A percentile compares a stretch with the other conserved stretches of the same genome.
phyloP scores from a whole-genome alignment of 2,113 vertebrate genomes.

The Electrona antarctica region DNA sequence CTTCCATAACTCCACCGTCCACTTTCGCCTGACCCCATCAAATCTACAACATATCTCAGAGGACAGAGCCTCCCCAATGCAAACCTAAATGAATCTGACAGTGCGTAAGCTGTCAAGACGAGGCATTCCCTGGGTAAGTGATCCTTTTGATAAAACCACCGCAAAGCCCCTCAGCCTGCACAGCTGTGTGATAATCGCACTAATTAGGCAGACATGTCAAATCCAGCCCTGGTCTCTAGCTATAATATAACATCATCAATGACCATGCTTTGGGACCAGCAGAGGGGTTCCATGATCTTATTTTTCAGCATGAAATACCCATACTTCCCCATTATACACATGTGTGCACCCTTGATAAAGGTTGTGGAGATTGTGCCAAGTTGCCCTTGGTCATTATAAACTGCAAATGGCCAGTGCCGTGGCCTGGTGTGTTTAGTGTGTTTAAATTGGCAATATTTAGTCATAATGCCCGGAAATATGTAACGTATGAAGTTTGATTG shows the following conservation, averaged over 20 bases:
- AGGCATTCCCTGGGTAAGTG: slow-evolving; percentile 84
- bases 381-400: no score
- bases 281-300: slow-evolving; percentile 7
- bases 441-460: no score
- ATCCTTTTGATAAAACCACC: slow-evolving; percentile 91
- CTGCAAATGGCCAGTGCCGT: no score
- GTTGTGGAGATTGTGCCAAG: no score
- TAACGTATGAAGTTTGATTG: no score
- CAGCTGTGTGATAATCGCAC: slow-evolving; percentile 91
- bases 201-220: slow-evolving; percentile 89
- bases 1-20: slow-evolving; percentile 6
- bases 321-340: background rate
- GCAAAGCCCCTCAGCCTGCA: slow-evolving; percentile 86
- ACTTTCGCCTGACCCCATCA: slow-evolving; percentile 18
- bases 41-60: slow-evolving; percentile 21
- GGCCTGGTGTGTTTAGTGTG: no score
- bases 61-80: slow-evolving; percentile 49
- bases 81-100: slow-evolving; percentile 72
- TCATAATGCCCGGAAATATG: no score
- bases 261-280: background rate
- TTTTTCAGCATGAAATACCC: background rate
- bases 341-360: no score
- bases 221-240: slow-evolving; percentile 44
- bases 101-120: slow-evolving; percentile 86
- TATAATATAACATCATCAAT: slow-evolving; percentile 24